Conservation (phyloP, 2,113 vertebrate species). For the Mellivora capensis region DNA sequence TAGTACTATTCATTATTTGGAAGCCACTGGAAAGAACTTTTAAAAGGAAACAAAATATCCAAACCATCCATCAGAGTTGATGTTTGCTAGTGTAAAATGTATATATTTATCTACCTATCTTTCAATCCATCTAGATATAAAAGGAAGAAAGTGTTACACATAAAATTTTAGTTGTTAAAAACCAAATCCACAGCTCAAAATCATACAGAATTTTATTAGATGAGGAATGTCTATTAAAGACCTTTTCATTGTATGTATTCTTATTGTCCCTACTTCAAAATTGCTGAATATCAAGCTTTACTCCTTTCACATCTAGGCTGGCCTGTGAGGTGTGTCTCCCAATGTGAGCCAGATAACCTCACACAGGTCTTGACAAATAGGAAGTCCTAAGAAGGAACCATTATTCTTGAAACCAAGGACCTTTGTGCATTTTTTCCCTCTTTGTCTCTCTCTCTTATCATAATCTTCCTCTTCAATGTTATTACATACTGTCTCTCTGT, state of each 20-base stretch:
- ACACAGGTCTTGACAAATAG: background rate
- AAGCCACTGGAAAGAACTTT: background rate
- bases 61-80: background rate
- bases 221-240: background rate
- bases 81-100: background rate
- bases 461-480: background rate
- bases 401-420: background rate
- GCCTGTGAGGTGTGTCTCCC: background rate
- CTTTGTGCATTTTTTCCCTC: background rate
- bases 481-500: background rate
- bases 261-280: background rate
- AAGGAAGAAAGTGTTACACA: background rate
- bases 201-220: background rate
- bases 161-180: background rate
- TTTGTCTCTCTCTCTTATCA: background rate
- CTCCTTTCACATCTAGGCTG: background rate
- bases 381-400: background rate
- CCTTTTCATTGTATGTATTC: background rate
- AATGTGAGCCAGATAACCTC: background rate
- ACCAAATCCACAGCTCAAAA: accelerated
- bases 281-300: background rate
- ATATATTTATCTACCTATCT: background rate
- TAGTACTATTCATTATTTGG: background rate
- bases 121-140: background rate
- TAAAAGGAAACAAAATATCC: background rate